Conservation (phyloP, 1,140 invertebrate genomes). For the Diorhabda carinulata region DNA sequence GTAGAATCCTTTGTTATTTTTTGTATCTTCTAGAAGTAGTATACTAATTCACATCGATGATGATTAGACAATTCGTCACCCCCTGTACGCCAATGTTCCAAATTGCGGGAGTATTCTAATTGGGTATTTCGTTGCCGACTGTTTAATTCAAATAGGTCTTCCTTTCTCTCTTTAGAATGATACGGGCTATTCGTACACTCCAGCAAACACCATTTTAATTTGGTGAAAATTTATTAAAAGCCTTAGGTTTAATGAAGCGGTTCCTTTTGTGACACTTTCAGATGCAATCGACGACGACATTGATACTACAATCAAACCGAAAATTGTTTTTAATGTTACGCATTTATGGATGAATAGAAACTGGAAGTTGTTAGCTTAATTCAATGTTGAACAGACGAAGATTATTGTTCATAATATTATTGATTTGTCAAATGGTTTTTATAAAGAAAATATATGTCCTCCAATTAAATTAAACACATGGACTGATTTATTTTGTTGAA, state of each 20-base stretch:
- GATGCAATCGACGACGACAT: background rate
- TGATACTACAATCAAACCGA: background rate
- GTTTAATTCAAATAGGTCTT: constrained; percentile 3
- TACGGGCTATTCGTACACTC: constrained; percentile 1
- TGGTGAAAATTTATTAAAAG: constrained; percentile 3
- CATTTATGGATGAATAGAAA: background rate
- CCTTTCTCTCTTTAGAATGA: background rate
- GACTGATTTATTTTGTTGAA: too few species aligned
- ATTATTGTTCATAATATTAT: too few species aligned
- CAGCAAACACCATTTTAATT: constrained; percentile 1
- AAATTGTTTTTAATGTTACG: background rate
- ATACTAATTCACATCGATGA: too few species aligned
- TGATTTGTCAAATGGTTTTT: too few species aligned
- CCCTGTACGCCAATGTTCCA: background rate
- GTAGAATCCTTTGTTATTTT: too few species aligned
- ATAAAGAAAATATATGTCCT: too few species aligned
- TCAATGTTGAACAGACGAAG: too few species aligned
- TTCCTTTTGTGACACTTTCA: constrained; percentile 2
- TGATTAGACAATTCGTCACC: too few species aligned
- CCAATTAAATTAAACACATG: too few species aligned
- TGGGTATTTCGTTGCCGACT: background rate
- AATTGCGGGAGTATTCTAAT: background rate
- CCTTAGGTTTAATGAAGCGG: background rate
- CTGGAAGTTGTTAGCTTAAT: too few species aligned
- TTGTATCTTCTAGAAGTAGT: too few species aligned